These are phyloP conservation scores for Synergus gifuensis DNA, from an alignment of 2,888 invertebrate species.

Conservation along the genomic window DNA sequence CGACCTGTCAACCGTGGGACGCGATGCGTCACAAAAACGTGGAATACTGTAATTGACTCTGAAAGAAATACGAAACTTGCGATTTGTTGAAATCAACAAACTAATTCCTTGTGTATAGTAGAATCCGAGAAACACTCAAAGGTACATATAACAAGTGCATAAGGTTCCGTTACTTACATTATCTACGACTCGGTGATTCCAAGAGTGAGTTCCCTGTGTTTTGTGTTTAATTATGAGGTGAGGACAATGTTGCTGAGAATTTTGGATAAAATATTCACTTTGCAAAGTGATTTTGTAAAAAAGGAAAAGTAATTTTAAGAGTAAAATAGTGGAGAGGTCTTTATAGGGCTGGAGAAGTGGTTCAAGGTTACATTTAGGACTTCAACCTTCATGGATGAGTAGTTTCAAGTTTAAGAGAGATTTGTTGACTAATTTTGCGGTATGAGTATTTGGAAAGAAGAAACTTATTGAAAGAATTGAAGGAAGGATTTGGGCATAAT, in stretches of 20 bases:
- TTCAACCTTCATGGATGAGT: background rate
- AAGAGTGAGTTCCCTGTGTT: background rate
- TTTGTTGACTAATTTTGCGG: too few relatives aligned
- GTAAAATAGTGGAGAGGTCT: background rate
- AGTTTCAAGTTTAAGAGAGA: background rate
- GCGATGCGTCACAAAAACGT: constrained; percentile 40
- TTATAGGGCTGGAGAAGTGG: background rate
- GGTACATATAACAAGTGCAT: background rate
- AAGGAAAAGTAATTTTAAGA: background rate
- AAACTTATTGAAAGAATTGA: too few relatives aligned
- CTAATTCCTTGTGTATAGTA: background rate
- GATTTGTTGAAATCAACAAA: background rate
- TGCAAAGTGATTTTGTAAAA: background rate
- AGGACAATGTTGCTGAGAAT: constrained; percentile 1
- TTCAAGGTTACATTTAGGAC: background rate
- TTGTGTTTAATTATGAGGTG: background rate
- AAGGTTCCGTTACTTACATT: constrained; percentile 18
- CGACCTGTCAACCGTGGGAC: constrained; percentile 32
- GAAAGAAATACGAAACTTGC: background rate
- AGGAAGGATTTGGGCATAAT: too few relatives aligned
- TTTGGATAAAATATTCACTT: background rate
- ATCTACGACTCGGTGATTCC: background rate
- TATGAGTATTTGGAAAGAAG: too few relatives aligned
- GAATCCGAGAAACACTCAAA: background rate
- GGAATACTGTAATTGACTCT: constrained; percentile 1